These are phyloP conservation scores for Dryadula phaetusa DNA, from an alignment of 2,888 invertebrate genomes.

Conservation along the genomic window DNA sequence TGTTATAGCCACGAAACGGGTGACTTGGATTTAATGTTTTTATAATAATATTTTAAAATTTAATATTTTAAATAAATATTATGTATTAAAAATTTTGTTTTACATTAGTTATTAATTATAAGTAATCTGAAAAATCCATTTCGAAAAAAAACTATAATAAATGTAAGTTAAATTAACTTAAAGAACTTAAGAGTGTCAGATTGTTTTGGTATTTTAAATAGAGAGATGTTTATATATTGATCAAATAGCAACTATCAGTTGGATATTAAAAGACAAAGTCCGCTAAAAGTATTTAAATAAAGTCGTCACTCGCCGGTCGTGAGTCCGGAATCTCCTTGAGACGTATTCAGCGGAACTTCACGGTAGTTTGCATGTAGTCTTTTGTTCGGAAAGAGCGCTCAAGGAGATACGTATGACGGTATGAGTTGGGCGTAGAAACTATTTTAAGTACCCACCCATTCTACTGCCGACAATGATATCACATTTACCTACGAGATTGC, in stretches of 20 bases:
- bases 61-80: no score
- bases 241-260: neutral
- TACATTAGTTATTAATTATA: no score
- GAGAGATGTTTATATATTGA: neutral
- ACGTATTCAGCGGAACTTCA: conserved; percentile 52
- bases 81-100: no score
- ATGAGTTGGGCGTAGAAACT: conserved; percentile 52
- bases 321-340: conserved; percentile 52
- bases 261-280: neutral
- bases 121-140: no score
- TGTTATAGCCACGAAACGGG: conserved; percentile 57
- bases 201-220: no score
- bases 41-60: no score
- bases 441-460: conserved; percentile 43
- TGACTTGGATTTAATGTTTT: conserved; percentile 38
- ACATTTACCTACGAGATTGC: conserved; percentile 38
- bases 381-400: conserved; percentile 66
- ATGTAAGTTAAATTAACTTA: no score
- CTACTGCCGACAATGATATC: conserved; percentile 41
- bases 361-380: conserved; percentile 60
- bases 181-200: no score
- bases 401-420: conserved; percentile 51
- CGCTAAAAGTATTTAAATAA: conserved; percentile 31
- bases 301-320: conserved; percentile 49
- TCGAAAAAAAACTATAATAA: no score